phyloP scores from a whole-genome alignment of 2,113 vertebrate genomes.

The Vombatus ursinus region DNA sequence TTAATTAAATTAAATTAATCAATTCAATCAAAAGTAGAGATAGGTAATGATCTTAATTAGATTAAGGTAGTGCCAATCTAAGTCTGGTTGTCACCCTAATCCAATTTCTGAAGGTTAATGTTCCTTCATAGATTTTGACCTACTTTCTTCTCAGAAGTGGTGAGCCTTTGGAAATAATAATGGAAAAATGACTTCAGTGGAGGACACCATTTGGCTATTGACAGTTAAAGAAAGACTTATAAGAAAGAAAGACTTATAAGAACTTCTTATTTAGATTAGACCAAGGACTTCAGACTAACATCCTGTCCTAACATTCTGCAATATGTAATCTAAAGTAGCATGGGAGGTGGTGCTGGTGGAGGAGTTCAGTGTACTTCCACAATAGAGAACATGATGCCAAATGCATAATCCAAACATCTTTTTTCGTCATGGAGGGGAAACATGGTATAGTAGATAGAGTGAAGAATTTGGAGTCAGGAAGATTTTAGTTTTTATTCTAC shows the following conservation, averaged over 20 bases:
- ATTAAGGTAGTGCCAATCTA: neutral
- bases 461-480: neutral
- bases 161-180: neutral
- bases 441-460: neutral
- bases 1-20: neutral
- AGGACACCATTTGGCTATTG: neutral
- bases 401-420: neutral
- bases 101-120: neutral
- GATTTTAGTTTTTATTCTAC: neutral
- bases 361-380: neutral
- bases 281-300: neutral
- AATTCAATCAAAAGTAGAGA: neutral
- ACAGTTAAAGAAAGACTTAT: neutral
- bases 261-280: neutral
- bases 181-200: neutral
- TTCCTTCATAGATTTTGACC: neutral
- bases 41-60: neutral
- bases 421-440: neutral
- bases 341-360: neutral
- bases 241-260: neutral
- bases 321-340: neutral
- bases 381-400: neutral
- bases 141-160: neutral
- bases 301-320: neutral
- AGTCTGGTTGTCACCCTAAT: neutral